Evolutionary conservation across 2,797 vertebrate species (phyloP).

Genomic region (Apogon talboti): DNA sequence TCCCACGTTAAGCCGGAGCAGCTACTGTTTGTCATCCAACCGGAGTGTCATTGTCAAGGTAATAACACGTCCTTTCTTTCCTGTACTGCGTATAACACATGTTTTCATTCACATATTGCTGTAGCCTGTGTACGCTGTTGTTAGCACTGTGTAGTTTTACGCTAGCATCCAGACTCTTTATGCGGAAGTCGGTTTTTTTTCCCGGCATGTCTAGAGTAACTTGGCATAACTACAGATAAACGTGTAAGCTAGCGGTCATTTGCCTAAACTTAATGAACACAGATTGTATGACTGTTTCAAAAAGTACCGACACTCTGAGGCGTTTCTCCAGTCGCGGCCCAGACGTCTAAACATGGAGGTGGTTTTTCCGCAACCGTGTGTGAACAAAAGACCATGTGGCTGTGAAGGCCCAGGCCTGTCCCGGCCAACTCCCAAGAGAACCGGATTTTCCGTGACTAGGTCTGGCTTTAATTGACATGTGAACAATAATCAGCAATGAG

Average conservation of each 20-base stretch:
- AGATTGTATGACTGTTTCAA: not conserved
- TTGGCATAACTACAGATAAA: not conserved
- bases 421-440: not conserved
- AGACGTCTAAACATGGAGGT: accelerated
- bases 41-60: slow-evolving; percentile 32
- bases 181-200: not conserved
- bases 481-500: not conserved
- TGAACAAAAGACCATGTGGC: slow-evolving; percentile 61
- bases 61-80: not conserved
- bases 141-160: accelerated
- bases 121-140: accelerated
- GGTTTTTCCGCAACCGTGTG: not conserved
- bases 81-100: not conserved
- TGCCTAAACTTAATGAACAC: accelerated
- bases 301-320: not conserved
- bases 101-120: too few species aligned
- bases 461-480: not conserved
- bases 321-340: accelerated
- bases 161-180: accelerated
- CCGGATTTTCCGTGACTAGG: accelerated
- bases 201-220: not conserved
- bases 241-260: too few species aligned
- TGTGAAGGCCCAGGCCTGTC: slow-evolving; percentile 26
- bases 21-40: accelerated
- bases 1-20: slow-evolving; percentile 10